phyloP scores from a whole-genome alignment of 2,888 invertebrate genomes.

The Onthophagus sagittarius region DNA sequence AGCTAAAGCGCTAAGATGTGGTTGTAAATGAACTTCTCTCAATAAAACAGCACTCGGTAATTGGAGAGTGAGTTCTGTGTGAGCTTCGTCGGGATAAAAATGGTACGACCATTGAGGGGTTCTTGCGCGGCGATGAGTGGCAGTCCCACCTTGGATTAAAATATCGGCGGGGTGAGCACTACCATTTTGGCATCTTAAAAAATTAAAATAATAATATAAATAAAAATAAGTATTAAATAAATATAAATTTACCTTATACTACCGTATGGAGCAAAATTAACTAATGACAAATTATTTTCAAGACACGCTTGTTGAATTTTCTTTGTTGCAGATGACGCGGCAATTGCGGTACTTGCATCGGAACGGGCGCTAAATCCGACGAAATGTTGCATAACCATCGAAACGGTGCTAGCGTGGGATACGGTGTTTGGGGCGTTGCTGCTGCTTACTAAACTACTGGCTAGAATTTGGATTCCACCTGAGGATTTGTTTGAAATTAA shows the following conservation, averaged over 20 bases:
- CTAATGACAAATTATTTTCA: constrained; percentile 70
- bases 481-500: background rate
- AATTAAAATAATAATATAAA: background rate
- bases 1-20: constrained; percentile 78
- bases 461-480: constrained; percentile 69
- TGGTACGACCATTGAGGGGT: constrained; percentile 96
- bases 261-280: constrained; percentile 89
- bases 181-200: constrained; percentile 40
- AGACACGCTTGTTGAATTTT: constrained; percentile 49
- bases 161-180: constrained; percentile 88
- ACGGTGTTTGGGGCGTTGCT: constrained; percentile 66
- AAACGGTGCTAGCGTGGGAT: constrained; percentile 52
- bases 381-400: constrained; percentile 62
- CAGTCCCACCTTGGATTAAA: constrained; percentile 67
- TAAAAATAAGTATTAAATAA: background rate
- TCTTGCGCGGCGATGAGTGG: constrained; percentile 79
- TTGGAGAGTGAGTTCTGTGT: constrained; percentile 81
- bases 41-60: constrained; percentile 85
- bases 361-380: constrained; percentile 47
- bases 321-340: constrained; percentile 41
- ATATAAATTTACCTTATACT: constrained; percentile 42
- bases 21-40: constrained; percentile 83
- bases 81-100: constrained; percentile 86
- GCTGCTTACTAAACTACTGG: constrained; percentile 72
- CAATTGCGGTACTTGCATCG: constrained; percentile 43